phyloP scores from a whole-genome alignment of 2,888 invertebrate species.

The Oligia fasciuncula region DNA sequence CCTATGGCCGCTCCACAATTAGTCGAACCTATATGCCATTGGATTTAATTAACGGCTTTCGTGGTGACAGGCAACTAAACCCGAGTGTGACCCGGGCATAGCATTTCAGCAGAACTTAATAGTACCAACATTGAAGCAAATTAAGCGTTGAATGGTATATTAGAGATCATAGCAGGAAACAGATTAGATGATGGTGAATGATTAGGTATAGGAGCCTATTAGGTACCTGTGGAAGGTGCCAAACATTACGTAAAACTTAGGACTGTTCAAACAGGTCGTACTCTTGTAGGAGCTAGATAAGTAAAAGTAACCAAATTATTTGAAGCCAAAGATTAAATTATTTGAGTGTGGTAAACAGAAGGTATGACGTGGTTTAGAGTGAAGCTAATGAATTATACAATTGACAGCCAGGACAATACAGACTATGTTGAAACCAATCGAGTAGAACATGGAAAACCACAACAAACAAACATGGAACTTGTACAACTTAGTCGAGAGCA shows the following conservation, averaged over 20 bases:
- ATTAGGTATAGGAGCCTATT: neutral
- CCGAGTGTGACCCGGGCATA: constrained; percentile 21
- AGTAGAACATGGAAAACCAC: neutral
- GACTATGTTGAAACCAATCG: neutral
- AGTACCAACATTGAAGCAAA: constrained; percentile 17
- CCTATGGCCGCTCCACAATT: constrained; percentile 48
- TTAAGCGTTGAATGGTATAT: constrained; percentile 11
- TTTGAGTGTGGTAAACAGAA: neutral
- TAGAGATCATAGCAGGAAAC: constrained; percentile 1
- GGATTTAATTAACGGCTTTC: constrained; percentile 50
- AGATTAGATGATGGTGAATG: neutral
- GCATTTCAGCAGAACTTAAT: constrained; percentile 33
- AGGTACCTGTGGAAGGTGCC: neutral
- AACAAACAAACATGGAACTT: neutral
- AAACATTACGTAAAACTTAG: neutral
- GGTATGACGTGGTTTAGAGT: neutral
- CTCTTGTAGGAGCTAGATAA: too few species aligned
- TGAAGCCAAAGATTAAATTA: too few species aligned
- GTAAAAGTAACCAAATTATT: neutral
- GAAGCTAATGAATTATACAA: neutral
- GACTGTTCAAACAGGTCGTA: neutral
- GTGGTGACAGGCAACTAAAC: constrained; percentile 39
- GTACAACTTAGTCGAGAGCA: too few species aligned
- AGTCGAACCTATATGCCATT: constrained; percentile 45
- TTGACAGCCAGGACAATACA: neutral